Conservation (phyloP, 2,113 vertebrate species). For the Hemibagrus wyckioides region DNA sequence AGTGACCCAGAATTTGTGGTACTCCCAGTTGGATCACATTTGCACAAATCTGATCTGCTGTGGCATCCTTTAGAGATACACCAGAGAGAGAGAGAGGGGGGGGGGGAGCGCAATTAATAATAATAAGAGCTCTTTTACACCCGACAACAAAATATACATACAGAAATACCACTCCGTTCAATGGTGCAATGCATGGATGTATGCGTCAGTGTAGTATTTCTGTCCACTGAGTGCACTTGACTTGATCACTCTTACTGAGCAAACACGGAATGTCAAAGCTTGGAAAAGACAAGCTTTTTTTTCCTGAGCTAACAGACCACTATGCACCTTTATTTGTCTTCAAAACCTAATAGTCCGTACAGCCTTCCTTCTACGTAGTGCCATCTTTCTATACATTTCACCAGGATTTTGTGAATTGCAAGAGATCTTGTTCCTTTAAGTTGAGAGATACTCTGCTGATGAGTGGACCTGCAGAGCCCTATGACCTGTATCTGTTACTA, state of each 20-base stretch:
- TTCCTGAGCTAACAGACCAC: not conserved
- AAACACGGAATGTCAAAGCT: not conserved
- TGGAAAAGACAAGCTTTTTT: not conserved
- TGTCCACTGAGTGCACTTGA: slow-evolving; percentile 6
- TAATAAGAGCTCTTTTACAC: not conserved
- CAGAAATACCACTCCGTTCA: not conserved
- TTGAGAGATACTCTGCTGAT: slow-evolving; percentile 46
- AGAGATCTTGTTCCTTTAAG: slow-evolving; percentile 46
- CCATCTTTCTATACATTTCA: not conserved
- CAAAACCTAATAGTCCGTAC: not conserved
- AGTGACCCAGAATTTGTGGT: slow-evolving; percentile 50
- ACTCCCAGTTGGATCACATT: slow-evolving; percentile 45
- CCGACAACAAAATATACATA: not conserved
- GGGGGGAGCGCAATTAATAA: slow-evolving; percentile 12
- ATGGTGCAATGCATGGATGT: slow-evolving; percentile 8
- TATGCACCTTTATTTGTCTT: not conserved
- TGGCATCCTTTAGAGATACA: slow-evolving; percentile 40
- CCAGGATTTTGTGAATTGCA: not conserved
- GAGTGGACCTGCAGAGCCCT: slow-evolving; percentile 48
- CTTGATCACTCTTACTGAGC: not conserved
- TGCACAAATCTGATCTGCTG: slow-evolving; percentile 28
- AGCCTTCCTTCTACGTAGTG: not conserved
- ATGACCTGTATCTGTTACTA: slow-evolving; percentile 58
- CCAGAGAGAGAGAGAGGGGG: slow-evolving; percentile 14
- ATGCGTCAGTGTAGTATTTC: not conserved